Conservation (phyloP, 1,140 invertebrate species). For the Halyomorpha halys region DNA sequence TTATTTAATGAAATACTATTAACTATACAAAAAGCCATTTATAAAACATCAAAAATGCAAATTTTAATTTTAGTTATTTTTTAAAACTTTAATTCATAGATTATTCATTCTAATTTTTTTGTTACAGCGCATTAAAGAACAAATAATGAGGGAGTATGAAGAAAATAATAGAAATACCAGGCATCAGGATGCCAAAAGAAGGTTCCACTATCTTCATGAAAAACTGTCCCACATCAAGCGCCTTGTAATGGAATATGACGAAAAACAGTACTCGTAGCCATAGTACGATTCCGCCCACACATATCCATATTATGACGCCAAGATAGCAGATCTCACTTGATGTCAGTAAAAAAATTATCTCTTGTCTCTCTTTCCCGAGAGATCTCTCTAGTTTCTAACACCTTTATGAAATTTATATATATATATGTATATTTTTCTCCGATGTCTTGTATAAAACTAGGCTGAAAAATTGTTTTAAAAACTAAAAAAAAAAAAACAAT, state of each 20-base stretch:
- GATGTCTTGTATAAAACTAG: slow-evolving; percentile 1
- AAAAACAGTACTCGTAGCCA: slow-evolving; percentile 24
- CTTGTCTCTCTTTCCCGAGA: not conserved
- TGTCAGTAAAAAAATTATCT: not conserved
- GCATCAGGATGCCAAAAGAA: slow-evolving; percentile 57
- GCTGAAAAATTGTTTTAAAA: too few relatives aligned
- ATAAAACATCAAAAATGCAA: too few relatives aligned
- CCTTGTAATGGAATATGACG: slow-evolving; percentile 70
- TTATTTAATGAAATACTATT: too few relatives aligned
- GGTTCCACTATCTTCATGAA: slow-evolving; percentile 76
- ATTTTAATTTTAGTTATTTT: not conserved
- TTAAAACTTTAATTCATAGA: not conserved
- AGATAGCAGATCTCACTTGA: slow-evolving; percentile 2
- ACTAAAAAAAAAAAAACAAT: too few relatives aligned
- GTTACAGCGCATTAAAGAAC: slow-evolving; percentile 54
- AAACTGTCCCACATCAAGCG: slow-evolving; percentile 85
- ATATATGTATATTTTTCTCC: slow-evolving; percentile 1
- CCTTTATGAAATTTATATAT: slow-evolving; percentile 1
- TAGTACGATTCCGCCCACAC: not conserved
- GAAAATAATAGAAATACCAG: slow-evolving; percentile 59
- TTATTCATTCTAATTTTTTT: slow-evolving; percentile 6
- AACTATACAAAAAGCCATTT: too few relatives aligned
- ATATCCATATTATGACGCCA: slow-evolving; percentile 8
- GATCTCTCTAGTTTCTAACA: not conserved
- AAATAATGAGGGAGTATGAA: slow-evolving; percentile 72